A percentile compares a stretch with the other conserved stretches of the same genome.
phyloP scores from a whole-genome alignment of 2,113 vertebrate genomes.

The Caranx melampygus region DNA sequence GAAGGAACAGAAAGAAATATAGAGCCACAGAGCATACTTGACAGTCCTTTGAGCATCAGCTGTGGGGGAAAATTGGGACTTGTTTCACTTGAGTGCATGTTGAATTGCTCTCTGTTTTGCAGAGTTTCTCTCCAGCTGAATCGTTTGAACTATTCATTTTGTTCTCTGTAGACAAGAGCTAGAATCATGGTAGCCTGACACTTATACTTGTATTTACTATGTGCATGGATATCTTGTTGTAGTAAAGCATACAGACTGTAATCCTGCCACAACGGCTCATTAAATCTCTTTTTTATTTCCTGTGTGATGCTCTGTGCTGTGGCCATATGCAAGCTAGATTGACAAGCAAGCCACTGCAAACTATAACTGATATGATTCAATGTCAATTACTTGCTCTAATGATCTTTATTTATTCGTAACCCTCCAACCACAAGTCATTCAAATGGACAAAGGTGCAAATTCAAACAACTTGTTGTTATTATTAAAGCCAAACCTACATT shows the following conservation, averaged over 20 bases:
- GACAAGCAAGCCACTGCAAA: not conserved
- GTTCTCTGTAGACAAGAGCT: slow-evolving; percentile 33
- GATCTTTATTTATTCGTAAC: not conserved
- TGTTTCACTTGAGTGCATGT: slow-evolving; percentile 62
- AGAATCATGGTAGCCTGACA: slow-evolving; percentile 49
- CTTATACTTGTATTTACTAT: slow-evolving; percentile 41
- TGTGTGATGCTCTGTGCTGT: not conserved
- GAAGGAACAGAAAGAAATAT: slow-evolving; percentile 15
- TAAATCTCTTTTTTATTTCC: slow-evolving; percentile 1
- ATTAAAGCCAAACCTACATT: not conserved
- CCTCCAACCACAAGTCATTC: not conserved
- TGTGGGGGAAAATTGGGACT: slow-evolving; percentile 49
- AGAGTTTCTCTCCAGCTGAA: slow-evolving; percentile 53
- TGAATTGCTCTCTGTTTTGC: slow-evolving; percentile 63
- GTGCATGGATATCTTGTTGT: slow-evolving; percentile 4
- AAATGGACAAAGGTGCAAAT: not conserved
- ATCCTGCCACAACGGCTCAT: slow-evolving; percentile 23
- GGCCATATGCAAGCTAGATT: not conserved
- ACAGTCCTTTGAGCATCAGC: slow-evolving; percentile 61
- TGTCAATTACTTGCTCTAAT: not conserved
- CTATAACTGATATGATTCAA: not conserved
- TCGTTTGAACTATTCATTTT: slow-evolving; percentile 61
- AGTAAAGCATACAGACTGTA: not conserved
- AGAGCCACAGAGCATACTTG: slow-evolving; percentile 40
- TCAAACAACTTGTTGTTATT: not conserved